Evolutionary conservation across 2,888 invertebrate genomes (phyloP).

Genomic region (Liposcelis brunnea): DNA sequence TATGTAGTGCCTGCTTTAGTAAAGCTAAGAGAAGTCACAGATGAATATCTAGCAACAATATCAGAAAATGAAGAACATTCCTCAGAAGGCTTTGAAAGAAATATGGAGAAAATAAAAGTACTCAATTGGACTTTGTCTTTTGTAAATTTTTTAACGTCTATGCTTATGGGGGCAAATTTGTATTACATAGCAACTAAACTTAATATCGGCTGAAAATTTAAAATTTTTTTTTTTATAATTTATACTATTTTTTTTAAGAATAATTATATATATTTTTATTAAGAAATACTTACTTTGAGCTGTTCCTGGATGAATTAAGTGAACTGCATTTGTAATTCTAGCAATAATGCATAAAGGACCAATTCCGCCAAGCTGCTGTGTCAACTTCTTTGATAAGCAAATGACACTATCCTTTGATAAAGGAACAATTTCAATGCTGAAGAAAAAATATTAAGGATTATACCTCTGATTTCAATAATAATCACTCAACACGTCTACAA

Average conservation of each 20-base stretch:
- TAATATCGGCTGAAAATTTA: not conserved
- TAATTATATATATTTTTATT: constrained; percentile 7
- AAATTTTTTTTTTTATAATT: constrained; percentile 8
- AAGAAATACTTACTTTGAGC: constrained; percentile 48
- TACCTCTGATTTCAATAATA: no score
- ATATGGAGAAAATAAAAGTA: no score
- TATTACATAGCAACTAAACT: not conserved
- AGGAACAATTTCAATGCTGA: constrained; percentile 86
- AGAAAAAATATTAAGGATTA: constrained; percentile 18
- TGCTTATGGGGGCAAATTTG: no score
- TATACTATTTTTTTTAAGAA: constrained; percentile 3
- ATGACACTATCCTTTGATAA: constrained; percentile 87
- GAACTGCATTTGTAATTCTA: constrained; percentile 75
- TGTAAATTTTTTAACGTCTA: no score
- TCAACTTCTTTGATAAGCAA: constrained; percentile 71
- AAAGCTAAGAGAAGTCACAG: no score
- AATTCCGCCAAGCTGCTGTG: constrained; percentile 74
- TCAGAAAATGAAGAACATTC: no score
- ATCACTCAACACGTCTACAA: not conserved
- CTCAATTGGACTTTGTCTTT: no score
- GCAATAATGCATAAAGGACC: constrained; percentile 74
- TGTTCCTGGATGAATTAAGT: constrained; percentile 80
- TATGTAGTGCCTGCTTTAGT: not conserved
- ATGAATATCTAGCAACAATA: no score
- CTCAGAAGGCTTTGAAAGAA: no score